Evolutionary conservation across 37 sponge, comb jelly and placozoan genomes (phyloP), one percentile per base, ranked within the genome.

Genomic region (Halisarca cf. caerulea): DNA sequence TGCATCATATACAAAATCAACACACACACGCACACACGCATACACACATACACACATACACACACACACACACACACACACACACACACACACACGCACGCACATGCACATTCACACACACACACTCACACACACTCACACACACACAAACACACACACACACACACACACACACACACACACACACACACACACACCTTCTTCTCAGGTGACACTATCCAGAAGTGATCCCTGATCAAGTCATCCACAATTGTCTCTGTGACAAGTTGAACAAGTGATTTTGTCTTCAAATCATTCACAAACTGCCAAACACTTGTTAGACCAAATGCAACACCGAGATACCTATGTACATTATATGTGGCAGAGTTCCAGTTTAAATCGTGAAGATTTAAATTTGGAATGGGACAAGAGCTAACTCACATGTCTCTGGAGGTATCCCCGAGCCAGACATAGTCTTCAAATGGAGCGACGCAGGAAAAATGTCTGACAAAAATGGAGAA

Each of bases 351-450:
- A 62, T 62, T 6, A 15, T 55, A 55, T 55, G 17, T 17, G 17
- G 57, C n/a, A n/a, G 11, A 47, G 11, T 11, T 47, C 51, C 51
- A 47, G 11, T 47, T 47, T 11, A 6, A 47, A 47, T 47, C 11
- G 9, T 47, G 11, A 14, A 47, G 11, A 47, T 11, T 11, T 11
- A 11, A 47, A 47, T 14, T 11, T 6, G 51, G 11, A 47, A 11
- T 47, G 51, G 51, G 11, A 47, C 6, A 6, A 47, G 37, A 2
- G 32, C 1, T 18, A 8, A 27, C 88, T 82, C 51, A 87, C 88
- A 87, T 87, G 62, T 87, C 88, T 82, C 88, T 82, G 8, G 88
- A 87, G 40, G 78, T 74, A 34, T 75, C 9, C 0, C 88, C 88
- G 47, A 87, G 64, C 88, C 88, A 87, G 0, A 87, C 77, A 57